Conservation (phyloP, 2,797 vertebrate species). For the Microctenopoma steveboyesi region DNA sequence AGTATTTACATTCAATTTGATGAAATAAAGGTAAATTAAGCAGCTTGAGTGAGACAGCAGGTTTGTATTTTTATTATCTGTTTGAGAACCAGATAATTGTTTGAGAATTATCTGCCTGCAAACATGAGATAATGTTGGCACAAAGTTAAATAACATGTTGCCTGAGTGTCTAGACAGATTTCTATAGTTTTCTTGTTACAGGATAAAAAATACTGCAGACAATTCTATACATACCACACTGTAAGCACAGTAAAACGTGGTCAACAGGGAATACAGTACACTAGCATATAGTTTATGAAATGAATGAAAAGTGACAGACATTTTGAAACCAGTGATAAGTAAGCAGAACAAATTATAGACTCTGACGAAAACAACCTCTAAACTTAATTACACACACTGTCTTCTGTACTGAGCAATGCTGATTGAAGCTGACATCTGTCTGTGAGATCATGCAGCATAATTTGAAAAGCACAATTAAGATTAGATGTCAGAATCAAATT, state of each 20-base stretch:
- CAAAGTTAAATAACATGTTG: not conserved
- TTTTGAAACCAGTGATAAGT: conserved; percentile 25
- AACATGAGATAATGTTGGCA: too few species aligned
- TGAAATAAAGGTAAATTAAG: too few species aligned
- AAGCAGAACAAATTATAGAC: conserved; percentile 44
- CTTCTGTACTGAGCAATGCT: not conserved
- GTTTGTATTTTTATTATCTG: too few species aligned
- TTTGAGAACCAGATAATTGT: too few species aligned
- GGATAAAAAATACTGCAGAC: not conserved
- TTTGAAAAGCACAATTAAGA: not conserved
- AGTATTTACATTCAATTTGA: too few species aligned
- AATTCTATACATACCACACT: too few species aligned
- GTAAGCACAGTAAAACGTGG: too few species aligned
- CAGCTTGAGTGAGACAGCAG: too few species aligned
- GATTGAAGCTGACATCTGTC: conserved; percentile 49
- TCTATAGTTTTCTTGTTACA: not conserved
- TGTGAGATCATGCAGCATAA: conserved; percentile 13
- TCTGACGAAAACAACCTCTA: conserved; percentile 43
- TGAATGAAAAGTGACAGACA: conserved; percentile 15
- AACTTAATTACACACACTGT: conserved; percentile 54
- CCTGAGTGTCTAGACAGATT: not conserved
- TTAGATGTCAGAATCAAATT: not conserved
- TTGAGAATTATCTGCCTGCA: too few species aligned
- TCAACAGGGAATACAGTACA: too few species aligned
- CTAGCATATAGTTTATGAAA: not conserved